Conservation (phyloP, 2,888 invertebrate species). For the Euclidia mi region DNA sequence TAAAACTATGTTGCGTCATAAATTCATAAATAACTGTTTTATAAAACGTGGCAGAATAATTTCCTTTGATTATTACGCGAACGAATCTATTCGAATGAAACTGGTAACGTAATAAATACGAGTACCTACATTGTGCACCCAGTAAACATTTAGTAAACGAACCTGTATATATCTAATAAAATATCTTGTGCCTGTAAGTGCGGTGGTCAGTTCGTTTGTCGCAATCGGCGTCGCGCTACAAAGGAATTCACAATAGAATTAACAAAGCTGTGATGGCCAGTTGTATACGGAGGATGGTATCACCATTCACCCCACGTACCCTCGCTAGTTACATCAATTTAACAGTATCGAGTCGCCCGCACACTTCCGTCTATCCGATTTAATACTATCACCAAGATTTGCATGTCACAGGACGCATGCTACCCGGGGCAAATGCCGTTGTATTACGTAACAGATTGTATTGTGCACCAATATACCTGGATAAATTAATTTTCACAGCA, state of each 20-base stretch:
- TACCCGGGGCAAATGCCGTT: slow-evolving; percentile 72
- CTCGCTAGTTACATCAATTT: slow-evolving; percentile 83
- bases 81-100: no score
- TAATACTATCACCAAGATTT: slow-evolving; percentile 89
- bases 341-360: slow-evolving; percentile 70
- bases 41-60: no score
- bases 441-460: slow-evolving; percentile 75
- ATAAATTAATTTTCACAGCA: slow-evolving; percentile 67
- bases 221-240: slow-evolving; percentile 66
- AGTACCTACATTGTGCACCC: neutral
- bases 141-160: neutral
- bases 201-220: slow-evolving; percentile 56
- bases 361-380: slow-evolving; percentile 81
- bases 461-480: slow-evolving; percentile 70
- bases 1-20: no score
- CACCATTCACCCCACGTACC: slow-evolving; percentile 67
- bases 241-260: slow-evolving; percentile 77
- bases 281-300: slow-evolving; percentile 54
- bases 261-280: slow-evolving; percentile 69
- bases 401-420: slow-evolving; percentile 85
- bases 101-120: neutral
- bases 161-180: slow-evolving; percentile 34
- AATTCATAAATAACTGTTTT: no score
- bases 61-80: no score
- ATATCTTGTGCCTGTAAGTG: slow-evolving; percentile 53